Evolutionary conservation across 2,888 invertebrate species (phyloP), one percentile per base, ranked within the genome.

Genomic region (Cryptus armator): DNA sequence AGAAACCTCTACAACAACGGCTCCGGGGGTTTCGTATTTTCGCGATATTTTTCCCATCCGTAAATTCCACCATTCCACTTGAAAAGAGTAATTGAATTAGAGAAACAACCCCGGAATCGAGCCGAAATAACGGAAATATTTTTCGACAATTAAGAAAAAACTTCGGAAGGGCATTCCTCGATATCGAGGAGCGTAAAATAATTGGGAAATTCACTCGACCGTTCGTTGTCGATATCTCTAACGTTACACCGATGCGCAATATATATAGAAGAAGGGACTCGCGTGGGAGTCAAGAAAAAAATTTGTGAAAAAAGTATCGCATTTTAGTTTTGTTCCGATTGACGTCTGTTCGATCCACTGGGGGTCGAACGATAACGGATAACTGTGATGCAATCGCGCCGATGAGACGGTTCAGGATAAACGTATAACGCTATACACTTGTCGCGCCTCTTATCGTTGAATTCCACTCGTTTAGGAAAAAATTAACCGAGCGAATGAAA

Each of bases 341-440:
- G 44, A 68, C 81, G 84, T 81, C 72, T 77, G 46, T 68, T 53
- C 19, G 72, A 84, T 72, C 84, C 68, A 77, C 81, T 84, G 84
- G 84, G 81, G 84, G 84, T 84, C 84, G 81, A 6, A 67, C 12
- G 84, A 84, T 84, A 84, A 84, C 74, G 72, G 72, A 6, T n/a
- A 10, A n/a, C 10, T 32, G 64, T 84, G 77, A 84, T 76, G 77
- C 72, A 72, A 44, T 64, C 51, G 24, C 14, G 68, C 46, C 46
- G 51, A 66, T 16, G 29, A 37, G 37, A 37, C 37, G 1, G 37
- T 37, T 37, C 37, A 37, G 5, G 9, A 37, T 37, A 7, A 9
- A 37, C 7, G 7, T 19, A 24, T 24, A 24, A 24, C 24, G 24
- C 24, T 24, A 24, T 24, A 24, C 24, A 2, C 24, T 24, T 2